Evolutionary conservation across 1,140 invertebrate species (phyloP), one percentile per base, ranked within the genome.

Genomic region (Plutomurus gul): DNA sequence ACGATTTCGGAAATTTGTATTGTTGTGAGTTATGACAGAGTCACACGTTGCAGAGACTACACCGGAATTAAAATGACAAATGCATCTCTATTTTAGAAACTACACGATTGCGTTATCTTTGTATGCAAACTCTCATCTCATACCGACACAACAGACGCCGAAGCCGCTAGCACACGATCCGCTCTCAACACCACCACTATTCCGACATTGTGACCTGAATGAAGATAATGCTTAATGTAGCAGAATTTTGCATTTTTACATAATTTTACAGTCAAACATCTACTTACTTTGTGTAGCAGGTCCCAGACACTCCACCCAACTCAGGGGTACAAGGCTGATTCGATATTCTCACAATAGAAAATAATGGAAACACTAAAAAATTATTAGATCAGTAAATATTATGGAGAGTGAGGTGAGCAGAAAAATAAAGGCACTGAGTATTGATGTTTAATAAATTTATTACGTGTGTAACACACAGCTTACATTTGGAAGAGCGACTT

Each of bases 81-180:
- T 8, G 20, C 7, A n/a, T n/a, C 43, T 47, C n/a, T 6, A 18
- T 3, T 47, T 47, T 47, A 47, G n/a, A 20, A 16, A 20, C 20
- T 47, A 47, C 6, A 18, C 5, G 1, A 11, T 47, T 3, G 1
- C n/a, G n/a, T 13, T 47, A 18, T 47, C 43, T 18, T 47, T 16
- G 43, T 18, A 6, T 20, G 20, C n/a, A n/a, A n/a, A n/a, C n/a
- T n/a, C n/a, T n/a, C n/a, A n/a, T n/a, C n/a, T n/a, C n/a, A 75
- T 82, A 79, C 82, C 43, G 25, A 83, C 65, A 49, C 82, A 83
- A 46, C 82, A 83, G 37, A 80, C 78, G n/a, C 82, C 82, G 46
- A 82, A 83, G 16, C 82, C 82, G 36, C 30, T 47, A 27, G 82
- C 82, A 65, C 82, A 83, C 27, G 71, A 20, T 13, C 82, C 82